Conservation (phyloP, 2,797 vertebrate species). For the Amniataba percoides region DNA sequence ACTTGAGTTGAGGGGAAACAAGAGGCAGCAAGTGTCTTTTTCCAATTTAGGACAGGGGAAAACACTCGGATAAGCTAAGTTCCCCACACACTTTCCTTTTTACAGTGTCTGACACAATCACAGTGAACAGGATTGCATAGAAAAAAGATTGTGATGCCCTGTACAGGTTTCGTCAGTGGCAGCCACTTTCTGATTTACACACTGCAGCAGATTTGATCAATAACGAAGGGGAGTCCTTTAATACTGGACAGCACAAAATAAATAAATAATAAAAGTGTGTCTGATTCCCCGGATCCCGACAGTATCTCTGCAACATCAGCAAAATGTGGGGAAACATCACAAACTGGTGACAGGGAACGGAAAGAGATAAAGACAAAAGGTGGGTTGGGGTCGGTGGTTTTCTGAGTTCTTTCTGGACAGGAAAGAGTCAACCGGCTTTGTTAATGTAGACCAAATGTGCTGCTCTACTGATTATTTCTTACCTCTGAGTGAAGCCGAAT, state of each 20-base stretch:
- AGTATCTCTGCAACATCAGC: conserved; percentile 51
- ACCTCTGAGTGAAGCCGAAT: background rate
- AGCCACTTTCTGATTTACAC: conserved; percentile 51
- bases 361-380: background rate
- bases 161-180: conserved; percentile 1
- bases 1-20: conserved; percentile 5
- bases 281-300: background rate
- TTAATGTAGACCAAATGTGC: background rate
- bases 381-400: background rate
- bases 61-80: too few relatives aligned
- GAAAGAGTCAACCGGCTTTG: background rate
- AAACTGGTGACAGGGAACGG: conserved; percentile 1
- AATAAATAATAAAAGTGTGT: background rate
- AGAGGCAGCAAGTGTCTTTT: background rate
- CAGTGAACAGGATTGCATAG: background rate
- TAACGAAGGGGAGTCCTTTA: conserved; percentile 23
- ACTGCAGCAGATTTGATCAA: conserved; percentile 56
- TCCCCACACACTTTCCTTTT: background rate
- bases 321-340: conserved; percentile 6
- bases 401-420: background rate
- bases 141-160: background rate
- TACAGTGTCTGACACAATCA: background rate
- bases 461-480: background rate
- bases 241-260: conserved; percentile 22
- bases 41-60: background rate